These are phyloP conservation scores for Lasioglossum calceatum DNA, from an alignment of 2,888 invertebrate genomes.

Conservation along the genomic window DNA sequence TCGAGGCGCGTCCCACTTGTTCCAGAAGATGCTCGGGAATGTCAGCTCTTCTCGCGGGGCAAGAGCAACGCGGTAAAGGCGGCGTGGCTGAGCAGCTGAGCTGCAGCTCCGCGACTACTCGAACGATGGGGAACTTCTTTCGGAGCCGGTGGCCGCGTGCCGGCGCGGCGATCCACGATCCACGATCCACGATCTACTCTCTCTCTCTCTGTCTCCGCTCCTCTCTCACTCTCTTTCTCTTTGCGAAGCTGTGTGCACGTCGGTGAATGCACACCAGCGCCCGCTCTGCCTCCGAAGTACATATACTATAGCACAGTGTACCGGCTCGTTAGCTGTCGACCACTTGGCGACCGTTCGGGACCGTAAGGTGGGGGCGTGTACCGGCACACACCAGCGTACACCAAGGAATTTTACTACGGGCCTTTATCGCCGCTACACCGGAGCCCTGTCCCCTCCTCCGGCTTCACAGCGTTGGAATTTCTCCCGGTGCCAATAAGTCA, in stretches of 20 bases:
- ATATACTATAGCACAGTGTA: constrained; percentile 7
- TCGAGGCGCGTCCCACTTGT: constrained; percentile 23
- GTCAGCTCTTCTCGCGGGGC: constrained; percentile 13
- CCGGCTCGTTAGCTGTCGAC: constrained; percentile 59
- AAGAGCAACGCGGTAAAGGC: constrained; percentile 16
- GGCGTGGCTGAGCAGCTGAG: constrained; percentile 55
- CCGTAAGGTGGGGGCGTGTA: constrained; percentile 58
- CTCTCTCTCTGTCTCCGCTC: neutral
- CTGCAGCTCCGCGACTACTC: constrained; percentile 61
- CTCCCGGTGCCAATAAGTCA: neutral
- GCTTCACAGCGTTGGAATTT: constrained; percentile 3
- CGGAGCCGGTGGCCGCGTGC: constrained; percentile 57
- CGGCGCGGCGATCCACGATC: constrained; percentile 11
- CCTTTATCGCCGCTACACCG: constrained; percentile 47
- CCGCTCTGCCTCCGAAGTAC: neutral
- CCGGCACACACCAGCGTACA: constrained; percentile 45
- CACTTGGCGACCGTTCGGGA: constrained; percentile 64
- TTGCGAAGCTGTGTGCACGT: constrained; percentile 6
- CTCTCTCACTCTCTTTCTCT: neutral
- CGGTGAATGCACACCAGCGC: neutral
- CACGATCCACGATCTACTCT: neutral
- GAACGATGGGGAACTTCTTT: constrained; percentile 59
- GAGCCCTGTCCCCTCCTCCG: constrained; percentile 12
- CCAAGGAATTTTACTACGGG: constrained; percentile 56
- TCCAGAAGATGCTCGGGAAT: constrained; percentile 39